Evolutionary conservation across 1,140 invertebrate species (phyloP).

Genomic region (Luehdorfia chinensis): DNA sequence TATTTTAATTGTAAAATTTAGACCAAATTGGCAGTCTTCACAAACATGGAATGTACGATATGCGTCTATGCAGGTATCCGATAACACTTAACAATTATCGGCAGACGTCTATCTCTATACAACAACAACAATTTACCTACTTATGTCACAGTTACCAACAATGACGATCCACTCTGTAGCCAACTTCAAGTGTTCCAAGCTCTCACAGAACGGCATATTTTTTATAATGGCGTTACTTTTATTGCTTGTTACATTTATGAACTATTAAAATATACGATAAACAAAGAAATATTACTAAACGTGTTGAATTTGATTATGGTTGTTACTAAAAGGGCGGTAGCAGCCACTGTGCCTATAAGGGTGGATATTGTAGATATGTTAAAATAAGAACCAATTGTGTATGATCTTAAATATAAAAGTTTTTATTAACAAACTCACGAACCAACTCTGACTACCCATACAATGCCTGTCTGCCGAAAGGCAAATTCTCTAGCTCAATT

Average conservation of each 20-base stretch:
- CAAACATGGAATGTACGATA: slow-evolving; percentile 77
- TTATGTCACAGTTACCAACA: slow-evolving; percentile 55
- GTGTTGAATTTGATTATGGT: too few relatives aligned
- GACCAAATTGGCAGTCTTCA: slow-evolving; percentile 77
- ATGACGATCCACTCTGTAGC: slow-evolving; percentile 19
- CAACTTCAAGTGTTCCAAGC: neutral
- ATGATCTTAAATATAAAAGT: too few relatives aligned
- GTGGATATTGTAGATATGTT: too few relatives aligned
- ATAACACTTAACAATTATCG: slow-evolving; percentile 71
- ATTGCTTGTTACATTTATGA: too few relatives aligned
- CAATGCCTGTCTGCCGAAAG: slow-evolving; percentile 31
- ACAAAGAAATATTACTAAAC: too few relatives aligned
- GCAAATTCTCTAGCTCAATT: slow-evolving; percentile 41
- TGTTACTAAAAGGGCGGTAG: too few relatives aligned
- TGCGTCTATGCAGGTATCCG: slow-evolving; percentile 74
- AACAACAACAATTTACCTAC: slow-evolving; percentile 71
- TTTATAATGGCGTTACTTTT: too few relatives aligned
- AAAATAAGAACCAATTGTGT: too few relatives aligned
- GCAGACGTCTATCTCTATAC: slow-evolving; percentile 68
- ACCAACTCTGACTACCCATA: neutral
- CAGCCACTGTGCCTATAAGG: too few relatives aligned
- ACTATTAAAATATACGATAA: too few relatives aligned
- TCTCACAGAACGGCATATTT: neutral
- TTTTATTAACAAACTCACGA: neutral
- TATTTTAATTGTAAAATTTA: slow-evolving; percentile 75